Evolutionary conservation across 2,797 vertebrate genomes (phyloP).

Genomic region (Acanthurus leucopareius): DNA sequence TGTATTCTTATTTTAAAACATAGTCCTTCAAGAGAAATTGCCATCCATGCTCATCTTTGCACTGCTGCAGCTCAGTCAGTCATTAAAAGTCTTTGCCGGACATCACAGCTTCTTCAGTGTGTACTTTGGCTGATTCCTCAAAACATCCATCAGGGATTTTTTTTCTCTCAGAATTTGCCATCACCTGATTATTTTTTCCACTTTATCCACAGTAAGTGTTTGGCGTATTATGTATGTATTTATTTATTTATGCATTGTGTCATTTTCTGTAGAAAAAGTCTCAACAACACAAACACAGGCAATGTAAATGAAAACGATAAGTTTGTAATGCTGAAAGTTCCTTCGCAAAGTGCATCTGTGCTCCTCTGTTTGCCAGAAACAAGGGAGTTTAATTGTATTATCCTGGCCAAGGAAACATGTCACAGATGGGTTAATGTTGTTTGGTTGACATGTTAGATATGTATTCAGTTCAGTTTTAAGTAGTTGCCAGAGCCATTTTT

Average conservation of each 20-base stretch:
- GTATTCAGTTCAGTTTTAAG: slow-evolving; percentile 86
- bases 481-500: slow-evolving; percentile 82
- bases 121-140: slow-evolving; percentile 91
- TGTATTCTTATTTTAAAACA: slow-evolving; percentile 87
- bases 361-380: slow-evolving; percentile 83
- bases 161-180: slow-evolving; percentile 61
- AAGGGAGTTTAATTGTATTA: slow-evolving; percentile 84
- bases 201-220: slow-evolving; percentile 88
- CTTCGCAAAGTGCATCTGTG: slow-evolving; percentile 84
- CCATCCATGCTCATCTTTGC: slow-evolving; percentile 84
- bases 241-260: slow-evolving; percentile 75
- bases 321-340: slow-evolving; percentile 78
- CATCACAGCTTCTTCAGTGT: slow-evolving; percentile 83
- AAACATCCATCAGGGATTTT: slow-evolving; percentile 83
- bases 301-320: slow-evolving; percentile 93
- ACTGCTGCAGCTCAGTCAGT: slow-evolving; percentile 81
- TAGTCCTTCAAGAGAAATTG: slow-evolving; percentile 88
- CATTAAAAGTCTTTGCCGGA: slow-evolving; percentile 85
- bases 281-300: slow-evolving; percentile 95
- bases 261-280: slow-evolving; percentile 87
- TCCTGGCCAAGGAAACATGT: slow-evolving; percentile 78
- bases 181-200: slow-evolving; percentile 71
- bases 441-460: slow-evolving; percentile 76
- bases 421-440: slow-evolving; percentile 77
- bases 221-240: slow-evolving; percentile 78